Base-by-base conservation (phyloP, 2,113 vertebrate species). In the Canis aureus region DNA sequence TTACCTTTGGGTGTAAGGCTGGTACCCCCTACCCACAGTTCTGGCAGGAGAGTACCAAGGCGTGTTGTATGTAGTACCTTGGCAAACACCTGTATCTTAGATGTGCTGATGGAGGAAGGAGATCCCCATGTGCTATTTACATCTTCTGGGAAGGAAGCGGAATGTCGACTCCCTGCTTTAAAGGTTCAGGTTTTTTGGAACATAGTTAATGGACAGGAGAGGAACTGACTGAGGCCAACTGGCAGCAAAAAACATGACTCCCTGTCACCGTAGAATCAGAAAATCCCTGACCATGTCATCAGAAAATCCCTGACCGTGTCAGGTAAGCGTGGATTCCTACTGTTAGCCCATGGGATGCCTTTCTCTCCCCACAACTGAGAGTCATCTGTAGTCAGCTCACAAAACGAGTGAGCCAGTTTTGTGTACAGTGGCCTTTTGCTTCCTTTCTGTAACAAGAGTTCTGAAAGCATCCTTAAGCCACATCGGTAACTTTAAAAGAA, bases 381-480 rank as follows among this genome's bases (percentile, higher is more conserved):
- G 10, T 79, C 17, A 35, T 53, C 76, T 32, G 9, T 12, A 17
- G 62, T 83, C 11, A 69, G 64, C 55, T 94, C 38, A 6, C 16
- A 27, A 81, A 73, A 67, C 35, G 32, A 25, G 11, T 71, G 62
- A 79, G 38, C 32, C 74, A 62, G 13, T 13, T 92, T 59, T 80
- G 8, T 60, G n/a, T 19, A 23, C 16, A 38, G 55, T 78, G 55
- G 35, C 23, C 59, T 90, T 92, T 76, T 69, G 17, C 49, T 73
- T 87, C 32, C 25, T 92, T 71, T 78, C 69, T 59, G 19, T 51
- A 55, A 82, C 60, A 71, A 49, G 85, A 57, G 11, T 81, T 81
- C 78, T 89, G 51, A 92, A 89, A 91, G 53, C n/a, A 55, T 86
- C 74, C 87, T 83, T 78, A 93, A 91, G 76, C 19, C 76, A 20